Evolutionary conservation across 2,888 invertebrate species (phyloP).

Genomic region (Hesperia comma): DNA sequence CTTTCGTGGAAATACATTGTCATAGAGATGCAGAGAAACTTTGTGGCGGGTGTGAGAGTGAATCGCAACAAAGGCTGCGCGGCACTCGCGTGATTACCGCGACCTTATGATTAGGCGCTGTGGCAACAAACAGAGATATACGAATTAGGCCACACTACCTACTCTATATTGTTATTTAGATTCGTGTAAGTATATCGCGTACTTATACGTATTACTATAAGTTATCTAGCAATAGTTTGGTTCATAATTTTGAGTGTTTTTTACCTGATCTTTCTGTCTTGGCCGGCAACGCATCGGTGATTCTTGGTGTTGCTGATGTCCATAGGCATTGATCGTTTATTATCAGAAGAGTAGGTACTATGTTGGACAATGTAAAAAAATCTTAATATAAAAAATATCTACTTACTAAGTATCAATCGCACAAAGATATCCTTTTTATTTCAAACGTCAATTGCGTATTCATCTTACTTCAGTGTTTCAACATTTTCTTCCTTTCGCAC

Average conservation of each 20-base stretch:
- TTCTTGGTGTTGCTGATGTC: too few species aligned
- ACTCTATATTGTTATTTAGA: constrained; percentile 12
- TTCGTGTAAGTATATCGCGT: not conserved
- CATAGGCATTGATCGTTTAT: too few species aligned
- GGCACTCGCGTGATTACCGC: constrained; percentile 35
- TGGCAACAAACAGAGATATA: constrained; percentile 18
- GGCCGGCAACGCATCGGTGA: too few species aligned
- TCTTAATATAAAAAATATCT: too few species aligned
- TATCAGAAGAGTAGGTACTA: too few species aligned
- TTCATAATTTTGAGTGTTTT: too few species aligned
- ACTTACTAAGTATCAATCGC: too few species aligned
- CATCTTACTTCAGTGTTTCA: not conserved
- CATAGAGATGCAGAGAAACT: constrained; percentile 21
- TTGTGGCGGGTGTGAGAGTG: constrained; percentile 19
- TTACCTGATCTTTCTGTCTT: too few species aligned
- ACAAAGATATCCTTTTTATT: too few species aligned
- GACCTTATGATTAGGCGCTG: constrained; percentile 35
- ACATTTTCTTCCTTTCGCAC: not conserved
- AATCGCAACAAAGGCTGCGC: constrained; percentile 27
- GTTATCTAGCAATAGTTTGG: too few species aligned
- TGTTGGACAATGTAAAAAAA: too few species aligned
- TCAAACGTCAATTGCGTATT: not conserved
- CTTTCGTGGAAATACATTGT: constrained; percentile 21
- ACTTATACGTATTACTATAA: not conserved
- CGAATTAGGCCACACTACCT: constrained; percentile 25